These are phyloP conservation scores for Synergus itoensis DNA, from an alignment of 2,888 invertebrate genomes.

Conservation along the genomic window DNA sequence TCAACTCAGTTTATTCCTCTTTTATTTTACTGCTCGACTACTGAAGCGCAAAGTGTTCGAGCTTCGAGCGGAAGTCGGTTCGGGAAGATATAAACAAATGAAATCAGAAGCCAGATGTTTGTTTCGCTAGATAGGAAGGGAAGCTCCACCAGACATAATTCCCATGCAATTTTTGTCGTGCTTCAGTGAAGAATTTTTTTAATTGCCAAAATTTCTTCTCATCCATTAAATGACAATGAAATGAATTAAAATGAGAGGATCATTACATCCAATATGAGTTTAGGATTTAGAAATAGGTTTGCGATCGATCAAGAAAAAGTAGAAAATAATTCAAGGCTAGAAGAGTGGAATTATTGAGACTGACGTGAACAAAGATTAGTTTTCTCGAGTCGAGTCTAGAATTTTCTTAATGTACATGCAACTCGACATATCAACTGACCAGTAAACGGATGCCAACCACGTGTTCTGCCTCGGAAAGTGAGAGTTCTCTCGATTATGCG, in stretches of 20 bases:
- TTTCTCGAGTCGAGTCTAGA: conserved; percentile 25
- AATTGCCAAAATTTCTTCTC: neutral
- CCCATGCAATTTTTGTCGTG: neutral
- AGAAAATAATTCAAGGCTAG: conserved; percentile 22
- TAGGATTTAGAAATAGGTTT: neutral
- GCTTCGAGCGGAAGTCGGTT: conserved; percentile 2
- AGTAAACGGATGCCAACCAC: conserved; percentile 40
- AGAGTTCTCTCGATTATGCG: conserved; percentile 42
- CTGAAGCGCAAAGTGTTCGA: neutral
- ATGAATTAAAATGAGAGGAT: too few relatives aligned
- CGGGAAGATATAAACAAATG: neutral
- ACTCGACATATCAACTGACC: conserved; percentile 6
- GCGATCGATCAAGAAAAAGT: neutral
- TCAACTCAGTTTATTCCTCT: neutral
- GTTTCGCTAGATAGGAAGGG: neutral
- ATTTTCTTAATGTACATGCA: conserved; percentile 17
- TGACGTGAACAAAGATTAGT: conserved; percentile 29
- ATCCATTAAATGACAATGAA: too few relatives aligned
- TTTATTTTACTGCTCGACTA: neutral
- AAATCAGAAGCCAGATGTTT: conserved; percentile 29
- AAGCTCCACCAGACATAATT: neutral
- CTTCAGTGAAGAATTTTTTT: neutral
- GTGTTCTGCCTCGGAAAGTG: conserved; percentile 39
- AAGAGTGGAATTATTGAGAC: neutral
- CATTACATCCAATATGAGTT: neutral